Base-by-base conservation (phyloP, 2,888 invertebrate species). In the Siphonodentalium dalli region DNA sequence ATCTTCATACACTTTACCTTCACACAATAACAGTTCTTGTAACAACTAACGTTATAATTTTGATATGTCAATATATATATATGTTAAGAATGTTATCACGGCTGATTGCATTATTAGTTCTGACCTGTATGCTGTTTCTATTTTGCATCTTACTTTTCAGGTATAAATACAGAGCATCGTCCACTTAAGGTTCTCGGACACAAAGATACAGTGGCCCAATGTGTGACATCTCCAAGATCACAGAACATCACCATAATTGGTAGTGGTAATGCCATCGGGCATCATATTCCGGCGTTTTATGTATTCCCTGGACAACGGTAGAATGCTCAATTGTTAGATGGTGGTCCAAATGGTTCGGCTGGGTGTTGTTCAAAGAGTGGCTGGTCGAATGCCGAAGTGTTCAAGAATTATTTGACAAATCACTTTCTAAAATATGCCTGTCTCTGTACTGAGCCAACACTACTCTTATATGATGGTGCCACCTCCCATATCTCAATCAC, bases 191-290 rank as follows among this genome's bases (percentile, higher is more conserved):
- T 55, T 37, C 26, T 55, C n/a, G 44, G 51, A 34, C n/a, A 7
- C 9, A 41, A 34, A 13, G 15, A 39, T 24, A 54, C 29, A 6
- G n/a, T n/a, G n/a, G 44, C 50, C 1, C 43, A 53, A 24, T 38
- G 51, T 11, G 39, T 57, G 0, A 61, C 54, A n/a, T 54, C 54
- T 11, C 33, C 40, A 8, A 40, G 52, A 28, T 46, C 46, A 1
- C 47, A 57, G 42, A 54, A 35, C 29, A 43, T 57, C 8, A 54
- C 54, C 11, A 9, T 57, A 7, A 57, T 51, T 43, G 45, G 51
- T 11, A 35, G 43, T 47, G 48, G 44, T 4, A 61, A 46, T 61
- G 54, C 57, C 15, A 45, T 39, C 21, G 57, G 61, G 5, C n/a
- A 28, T 2, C 28, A 20, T 24, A 27, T 61, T 35, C 54, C 54